phyloP scores from a whole-genome alignment of 2,113 vertebrate genomes.

The Propithecus coquereli region DNA sequence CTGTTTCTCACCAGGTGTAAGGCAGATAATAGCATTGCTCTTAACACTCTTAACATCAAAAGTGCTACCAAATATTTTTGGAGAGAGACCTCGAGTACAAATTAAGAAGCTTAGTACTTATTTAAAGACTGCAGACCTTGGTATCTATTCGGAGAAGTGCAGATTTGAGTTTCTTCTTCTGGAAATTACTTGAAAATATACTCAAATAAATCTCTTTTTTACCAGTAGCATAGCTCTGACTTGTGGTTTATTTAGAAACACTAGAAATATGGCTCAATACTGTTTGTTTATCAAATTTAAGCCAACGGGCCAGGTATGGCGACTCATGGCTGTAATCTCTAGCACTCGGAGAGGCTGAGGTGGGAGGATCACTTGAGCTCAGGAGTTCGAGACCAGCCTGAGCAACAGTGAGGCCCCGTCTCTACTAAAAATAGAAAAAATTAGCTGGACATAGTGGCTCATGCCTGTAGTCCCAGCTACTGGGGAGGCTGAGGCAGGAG shows the following conservation, averaged over 20 bases:
- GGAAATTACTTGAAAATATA: not conserved
- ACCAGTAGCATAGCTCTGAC: not conserved
- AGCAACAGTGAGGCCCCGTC: no score
- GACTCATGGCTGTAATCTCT: no score
- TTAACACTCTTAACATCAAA: not conserved
- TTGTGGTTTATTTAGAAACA: conserved; percentile 17
- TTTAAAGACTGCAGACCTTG: not conserved
- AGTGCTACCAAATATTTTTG: not conserved
- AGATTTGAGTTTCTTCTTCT: not conserved
- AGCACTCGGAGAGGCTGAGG: no score
- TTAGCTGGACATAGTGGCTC: no score
- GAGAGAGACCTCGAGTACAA: not conserved
- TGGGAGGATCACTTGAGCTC: no score
- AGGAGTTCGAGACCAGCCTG: no score
- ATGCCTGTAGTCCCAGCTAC: no score
- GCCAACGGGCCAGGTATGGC: not conserved
- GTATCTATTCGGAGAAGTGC: not conserved
- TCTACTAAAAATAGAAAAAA: no score
- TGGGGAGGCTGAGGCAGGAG: no score
- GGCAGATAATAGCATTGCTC: not conserved
- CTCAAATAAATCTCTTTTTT: not conserved
- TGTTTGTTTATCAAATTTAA: conserved; percentile 5
- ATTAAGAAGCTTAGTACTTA: not conserved
- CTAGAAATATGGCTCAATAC: not conserved
- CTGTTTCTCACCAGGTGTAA: not conserved